Evolutionary conservation across 1,140 invertebrate species (phyloP).

Genomic region (Drosophila melanica): DNA sequence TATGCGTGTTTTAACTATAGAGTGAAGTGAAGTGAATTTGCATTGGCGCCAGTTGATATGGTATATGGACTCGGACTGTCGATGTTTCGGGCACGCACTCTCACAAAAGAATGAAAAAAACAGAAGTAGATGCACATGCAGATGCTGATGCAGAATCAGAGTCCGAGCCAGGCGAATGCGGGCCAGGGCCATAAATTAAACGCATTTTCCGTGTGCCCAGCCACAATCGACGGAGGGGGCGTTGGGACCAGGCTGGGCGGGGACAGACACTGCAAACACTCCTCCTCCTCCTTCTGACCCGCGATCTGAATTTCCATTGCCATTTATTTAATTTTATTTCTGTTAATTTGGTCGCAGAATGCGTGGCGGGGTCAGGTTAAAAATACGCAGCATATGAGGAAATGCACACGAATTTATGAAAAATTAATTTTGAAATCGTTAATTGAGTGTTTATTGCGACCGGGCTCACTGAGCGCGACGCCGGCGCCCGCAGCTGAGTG

Average conservation of each 20-base stretch:
- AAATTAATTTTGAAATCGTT: conserved; percentile 84
- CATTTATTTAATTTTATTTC: conserved; percentile 73
- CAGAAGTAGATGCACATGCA: conserved; percentile 11
- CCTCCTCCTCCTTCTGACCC: conserved; percentile 8
- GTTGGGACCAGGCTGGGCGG: conserved; percentile 1
- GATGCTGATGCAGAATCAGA: conserved; percentile 19
- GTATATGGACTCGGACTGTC: conserved; percentile 34
- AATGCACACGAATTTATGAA: conserved; percentile 75
- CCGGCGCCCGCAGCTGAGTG: conserved; percentile 13
- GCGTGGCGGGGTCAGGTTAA: conserved; percentile 40
- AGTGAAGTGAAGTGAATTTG: conserved; percentile 46
- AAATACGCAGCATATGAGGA: conserved; percentile 66
- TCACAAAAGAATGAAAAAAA: conserved; percentile 29
- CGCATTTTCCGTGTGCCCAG: conserved; percentile 67
- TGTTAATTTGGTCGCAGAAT: conserved; percentile 64
- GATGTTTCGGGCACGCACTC: conserved; percentile 60
- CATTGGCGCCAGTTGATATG: conserved; percentile 64
- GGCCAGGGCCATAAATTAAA: conserved; percentile 63
- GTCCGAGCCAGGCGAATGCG: conserved; percentile 28
- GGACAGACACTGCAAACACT: background rate
- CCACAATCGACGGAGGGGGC: conserved; percentile 23
- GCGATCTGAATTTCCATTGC: conserved; percentile 25
- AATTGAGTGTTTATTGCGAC: conserved; percentile 83
- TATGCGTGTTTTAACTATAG: conserved; percentile 7
- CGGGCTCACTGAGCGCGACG: conserved; percentile 35